Conservation (phyloP, 2,888 invertebrate species). For the Linnaemya tessellans region DNA sequence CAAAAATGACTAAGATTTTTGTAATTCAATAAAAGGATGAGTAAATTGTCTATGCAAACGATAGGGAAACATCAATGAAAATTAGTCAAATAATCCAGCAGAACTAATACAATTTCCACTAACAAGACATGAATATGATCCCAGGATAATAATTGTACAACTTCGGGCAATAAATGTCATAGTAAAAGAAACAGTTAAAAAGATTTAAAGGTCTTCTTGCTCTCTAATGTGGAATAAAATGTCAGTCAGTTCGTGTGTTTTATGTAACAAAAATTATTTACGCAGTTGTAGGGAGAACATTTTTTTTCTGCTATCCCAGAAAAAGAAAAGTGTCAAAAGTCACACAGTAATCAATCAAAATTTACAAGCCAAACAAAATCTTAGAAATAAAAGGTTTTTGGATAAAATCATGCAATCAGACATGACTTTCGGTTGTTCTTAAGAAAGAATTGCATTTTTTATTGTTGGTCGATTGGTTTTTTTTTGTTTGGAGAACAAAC, state of each 20-base stretch:
- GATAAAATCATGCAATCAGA: not conserved
- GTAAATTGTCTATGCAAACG: not conserved
- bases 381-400: not conserved
- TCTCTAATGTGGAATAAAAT: not conserved
- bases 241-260: not conserved
- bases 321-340: conserved; percentile 78
- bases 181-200: conserved; percentile 53
- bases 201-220: conserved; percentile 52
- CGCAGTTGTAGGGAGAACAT: conserved; percentile 49
- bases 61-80: not conserved
- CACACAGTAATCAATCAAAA: conserved; percentile 82
- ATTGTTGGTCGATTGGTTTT: conserved; percentile 3
- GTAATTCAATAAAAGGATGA: not conserved
- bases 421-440: not conserved
- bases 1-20: not conserved
- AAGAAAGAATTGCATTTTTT: not conserved
- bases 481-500: conserved; percentile 20
- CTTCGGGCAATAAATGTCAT: conserved; percentile 62
- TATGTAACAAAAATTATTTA: conserved; percentile 49
- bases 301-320: not conserved
- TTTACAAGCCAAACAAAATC: conserved; percentile 77
- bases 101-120: conserved; percentile 67
- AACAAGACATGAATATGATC: not conserved
- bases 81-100: conserved; percentile 45
- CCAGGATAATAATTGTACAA: conserved; percentile 12